A percentile compares a stretch with the other conserved stretches of the same genome.
phyloP scores from a whole-genome alignment of 2,888 invertebrate genomes.

The Amphipyra tragopoginis region DNA sequence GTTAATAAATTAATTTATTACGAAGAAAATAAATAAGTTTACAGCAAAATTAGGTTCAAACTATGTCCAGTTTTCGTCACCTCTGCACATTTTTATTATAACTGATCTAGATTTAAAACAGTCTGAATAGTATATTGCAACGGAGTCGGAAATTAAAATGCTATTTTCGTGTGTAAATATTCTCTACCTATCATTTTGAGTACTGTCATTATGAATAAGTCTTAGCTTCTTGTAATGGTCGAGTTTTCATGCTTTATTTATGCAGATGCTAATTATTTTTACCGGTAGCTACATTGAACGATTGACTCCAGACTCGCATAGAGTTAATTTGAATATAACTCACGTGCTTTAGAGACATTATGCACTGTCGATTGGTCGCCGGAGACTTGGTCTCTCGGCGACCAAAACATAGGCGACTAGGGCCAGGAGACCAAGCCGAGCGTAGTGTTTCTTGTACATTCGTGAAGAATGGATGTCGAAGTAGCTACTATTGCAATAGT shows the following conservation, averaged over 20 bases:
- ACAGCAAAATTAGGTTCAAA: not conserved
- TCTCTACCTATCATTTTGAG: constrained; percentile 42
- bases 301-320: not conserved
- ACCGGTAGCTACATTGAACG: not conserved
- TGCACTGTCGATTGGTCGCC: no score
- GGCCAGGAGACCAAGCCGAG: no score
- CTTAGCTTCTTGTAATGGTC: constrained; percentile 16
- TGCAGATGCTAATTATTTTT: constrained; percentile 8
- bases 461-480: no score
- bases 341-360: no score
- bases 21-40: no score
- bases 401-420: no score
- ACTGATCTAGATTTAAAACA: constrained; percentile 18
- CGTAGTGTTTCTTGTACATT: no score
- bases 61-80: not conserved
- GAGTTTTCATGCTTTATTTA: constrained; percentile 21
- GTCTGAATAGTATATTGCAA: constrained; percentile 38
- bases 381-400: no score
- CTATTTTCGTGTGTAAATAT: constrained; percentile 70
- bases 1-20: no score
- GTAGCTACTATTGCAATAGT: no score
- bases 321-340: not conserved
- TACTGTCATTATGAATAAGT: constrained; percentile 37
- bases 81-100: constrained; percentile 20
- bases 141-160: constrained; percentile 70